Conservation (phyloP, 2,113 vertebrate genomes). For the Bufo bufo region DNA sequence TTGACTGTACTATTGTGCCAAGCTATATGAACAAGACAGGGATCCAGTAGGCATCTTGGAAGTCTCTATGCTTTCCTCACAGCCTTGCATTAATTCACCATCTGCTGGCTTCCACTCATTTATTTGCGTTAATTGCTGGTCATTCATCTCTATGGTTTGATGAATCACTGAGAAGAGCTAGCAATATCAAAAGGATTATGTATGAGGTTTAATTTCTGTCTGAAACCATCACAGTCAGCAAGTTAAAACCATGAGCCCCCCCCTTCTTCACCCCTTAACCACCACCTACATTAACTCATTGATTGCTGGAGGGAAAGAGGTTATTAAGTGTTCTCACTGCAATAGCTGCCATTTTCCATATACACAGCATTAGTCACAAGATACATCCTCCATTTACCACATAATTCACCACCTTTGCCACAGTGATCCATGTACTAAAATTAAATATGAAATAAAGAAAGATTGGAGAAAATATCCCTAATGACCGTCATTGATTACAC, state of each 20-base stretch:
- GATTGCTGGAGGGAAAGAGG: background rate
- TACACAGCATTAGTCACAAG: slow-evolving; percentile 29
- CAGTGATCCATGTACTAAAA: slow-evolving; percentile 43
- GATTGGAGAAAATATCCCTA: slow-evolving; percentile 57
- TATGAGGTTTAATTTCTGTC: slow-evolving; percentile 56
- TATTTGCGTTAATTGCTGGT: slow-evolving; percentile 56
- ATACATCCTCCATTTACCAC: slow-evolving; percentile 10
- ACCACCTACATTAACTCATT: slow-evolving; percentile 39
- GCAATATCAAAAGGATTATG: slow-evolving; percentile 54
- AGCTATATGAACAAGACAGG: slow-evolving; percentile 15
- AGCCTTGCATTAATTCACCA: slow-evolving; percentile 56
- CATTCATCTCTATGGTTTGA: slow-evolving; percentile 58
- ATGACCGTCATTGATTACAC: slow-evolving; percentile 57
- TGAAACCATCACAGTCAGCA: slow-evolving; percentile 55
- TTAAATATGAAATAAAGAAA: slow-evolving; percentile 59
- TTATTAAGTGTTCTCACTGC: background rate
- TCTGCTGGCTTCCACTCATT: slow-evolving; percentile 48
- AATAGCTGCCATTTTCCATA: slow-evolving; percentile 25
- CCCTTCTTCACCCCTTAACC: background rate
- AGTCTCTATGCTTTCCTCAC: slow-evolving; percentile 35
- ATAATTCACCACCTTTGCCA: slow-evolving; percentile 30
- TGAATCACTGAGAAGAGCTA: slow-evolving; percentile 53
- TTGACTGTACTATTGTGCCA: background rate
- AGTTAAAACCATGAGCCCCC: slow-evolving; percentile 48
- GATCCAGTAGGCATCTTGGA: slow-evolving; percentile 35